Conservation (phyloP, 2,888 invertebrate genomes). For the Chrysomela aeneicollis region DNA sequence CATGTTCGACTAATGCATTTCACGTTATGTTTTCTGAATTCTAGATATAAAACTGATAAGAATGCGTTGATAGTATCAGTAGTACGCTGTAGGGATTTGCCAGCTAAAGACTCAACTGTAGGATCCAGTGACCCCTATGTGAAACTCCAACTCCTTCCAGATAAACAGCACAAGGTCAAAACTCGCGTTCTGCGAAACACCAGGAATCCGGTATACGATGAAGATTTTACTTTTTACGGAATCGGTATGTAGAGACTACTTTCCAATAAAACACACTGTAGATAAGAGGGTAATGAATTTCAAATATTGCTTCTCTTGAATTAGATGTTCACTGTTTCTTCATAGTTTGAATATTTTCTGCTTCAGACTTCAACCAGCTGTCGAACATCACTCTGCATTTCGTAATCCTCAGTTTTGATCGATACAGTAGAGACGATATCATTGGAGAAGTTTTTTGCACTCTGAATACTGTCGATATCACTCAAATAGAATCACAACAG, state of each 20-base stretch:
- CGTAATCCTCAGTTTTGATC: slow-evolving; percentile 92
- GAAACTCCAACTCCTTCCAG: slow-evolving; percentile 95
- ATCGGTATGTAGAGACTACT: slow-evolving; percentile 64
- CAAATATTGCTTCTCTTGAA: no score
- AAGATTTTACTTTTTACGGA: slow-evolving; percentile 99
- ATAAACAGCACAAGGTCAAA: slow-evolving; percentile 93
- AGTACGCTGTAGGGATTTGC: slow-evolving; percentile 87
- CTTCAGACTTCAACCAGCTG: slow-evolving; percentile 75
- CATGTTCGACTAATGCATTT: no score
- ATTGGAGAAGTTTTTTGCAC: slow-evolving; percentile 96
- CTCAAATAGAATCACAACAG: slow-evolving; percentile 78
- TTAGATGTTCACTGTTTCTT: no score
- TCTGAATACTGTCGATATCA: slow-evolving; percentile 72
- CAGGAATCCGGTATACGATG: slow-evolving; percentile 95
- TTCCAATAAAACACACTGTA: no score
- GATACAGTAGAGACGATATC: slow-evolving; percentile 97
- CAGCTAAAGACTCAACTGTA: slow-evolving; percentile 81
- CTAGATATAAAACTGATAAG: slow-evolving; percentile 88
- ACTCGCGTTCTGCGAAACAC: slow-evolving; percentile 91
- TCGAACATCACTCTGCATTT: slow-evolving; percentile 92
- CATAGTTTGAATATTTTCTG: neutral
- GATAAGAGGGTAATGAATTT: no score
- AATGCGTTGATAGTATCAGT: slow-evolving; percentile 92
- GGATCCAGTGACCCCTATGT: slow-evolving; percentile 96
- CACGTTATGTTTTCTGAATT: slow-evolving; percentile 42